These are phyloP conservation scores for Leptopilina myrica DNA, from an alignment of 2,888 invertebrate species.

Conservation along the genomic window DNA sequence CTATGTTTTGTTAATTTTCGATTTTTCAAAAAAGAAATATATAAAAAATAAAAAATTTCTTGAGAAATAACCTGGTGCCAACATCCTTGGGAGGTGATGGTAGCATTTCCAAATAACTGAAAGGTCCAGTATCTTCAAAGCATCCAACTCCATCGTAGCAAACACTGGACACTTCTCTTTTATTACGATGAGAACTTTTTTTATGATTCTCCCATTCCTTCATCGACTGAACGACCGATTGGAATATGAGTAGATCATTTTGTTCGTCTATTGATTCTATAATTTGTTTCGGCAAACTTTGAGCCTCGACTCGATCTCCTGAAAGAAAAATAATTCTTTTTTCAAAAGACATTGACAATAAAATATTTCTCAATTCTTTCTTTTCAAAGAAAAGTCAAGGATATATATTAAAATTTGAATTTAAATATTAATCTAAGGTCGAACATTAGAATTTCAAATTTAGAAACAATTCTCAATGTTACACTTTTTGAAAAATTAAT, in stretches of 20 bases:
- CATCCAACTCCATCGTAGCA: constrained; percentile 95
- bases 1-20: neutral
- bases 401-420: no score
- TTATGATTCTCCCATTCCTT: constrained; percentile 84
- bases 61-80: constrained; percentile 84
- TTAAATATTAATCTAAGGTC: no score
- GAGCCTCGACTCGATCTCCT: constrained; percentile 67
- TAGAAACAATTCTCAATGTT: no score
- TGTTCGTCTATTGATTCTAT: constrained; percentile 86
- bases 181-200: constrained; percentile 79
- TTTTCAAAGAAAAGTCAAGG: no score
- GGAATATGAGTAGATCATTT: constrained; percentile 84
- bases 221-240: constrained; percentile 86
- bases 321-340: constrained; percentile 12
- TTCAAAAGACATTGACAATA: constrained; percentile 17
- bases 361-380: constrained; percentile 14
- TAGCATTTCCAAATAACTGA: constrained; percentile 92
- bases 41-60: neutral
- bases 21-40: neutral
- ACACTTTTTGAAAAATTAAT: no score
- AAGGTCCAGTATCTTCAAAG: constrained; percentile 93
- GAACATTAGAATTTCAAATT: no score
- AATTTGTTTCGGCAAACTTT: constrained; percentile 78
- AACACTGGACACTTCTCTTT: constrained; percentile 88
- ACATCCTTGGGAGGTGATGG: constrained; percentile 92